Percentiles rank a stretch among this genome's conserved stretches.
These are phyloP conservation scores for Bos javanicus DNA, from an alignment of 2,113 vertebrate genomes.

Conservation along the genomic window DNA sequence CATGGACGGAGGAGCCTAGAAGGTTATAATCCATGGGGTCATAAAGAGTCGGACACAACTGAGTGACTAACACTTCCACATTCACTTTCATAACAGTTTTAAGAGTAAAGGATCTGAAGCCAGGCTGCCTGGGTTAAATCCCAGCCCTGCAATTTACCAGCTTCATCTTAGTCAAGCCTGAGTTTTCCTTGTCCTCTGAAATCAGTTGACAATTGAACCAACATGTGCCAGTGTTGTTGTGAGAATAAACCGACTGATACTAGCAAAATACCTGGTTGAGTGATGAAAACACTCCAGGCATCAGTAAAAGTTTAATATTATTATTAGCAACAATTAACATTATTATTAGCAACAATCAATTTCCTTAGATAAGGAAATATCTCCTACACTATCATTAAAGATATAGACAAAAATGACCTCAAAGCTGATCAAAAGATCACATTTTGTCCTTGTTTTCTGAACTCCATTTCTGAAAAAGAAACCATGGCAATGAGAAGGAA, in stretches of 20 bases:
- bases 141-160: not conserved
- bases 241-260: not conserved
- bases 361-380: not conserved
- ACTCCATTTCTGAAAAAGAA: not conserved
- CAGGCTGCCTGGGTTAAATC: not conserved
- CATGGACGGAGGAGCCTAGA: not conserved
- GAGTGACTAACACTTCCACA: not conserved
- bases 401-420: not conserved
- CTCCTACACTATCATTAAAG: not conserved
- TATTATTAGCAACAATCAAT: not conserved
- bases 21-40: not conserved
- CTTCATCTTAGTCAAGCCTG: not conserved
- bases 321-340: not conserved
- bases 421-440: not conserved
- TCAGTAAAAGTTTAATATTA: not conserved
- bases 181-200: not conserved
- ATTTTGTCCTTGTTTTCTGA: slow-evolving; percentile 30
- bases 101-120: not conserved
- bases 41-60: not conserved
- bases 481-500: not conserved
- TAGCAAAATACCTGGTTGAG: not conserved
- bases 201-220: not conserved
- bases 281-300: not conserved
- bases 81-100: not conserved
- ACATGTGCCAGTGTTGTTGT: not conserved